These are phyloP conservation scores for Antigone vipio DNA, from an alignment of 2,113 vertebrate species.

Conservation along the genomic window DNA sequence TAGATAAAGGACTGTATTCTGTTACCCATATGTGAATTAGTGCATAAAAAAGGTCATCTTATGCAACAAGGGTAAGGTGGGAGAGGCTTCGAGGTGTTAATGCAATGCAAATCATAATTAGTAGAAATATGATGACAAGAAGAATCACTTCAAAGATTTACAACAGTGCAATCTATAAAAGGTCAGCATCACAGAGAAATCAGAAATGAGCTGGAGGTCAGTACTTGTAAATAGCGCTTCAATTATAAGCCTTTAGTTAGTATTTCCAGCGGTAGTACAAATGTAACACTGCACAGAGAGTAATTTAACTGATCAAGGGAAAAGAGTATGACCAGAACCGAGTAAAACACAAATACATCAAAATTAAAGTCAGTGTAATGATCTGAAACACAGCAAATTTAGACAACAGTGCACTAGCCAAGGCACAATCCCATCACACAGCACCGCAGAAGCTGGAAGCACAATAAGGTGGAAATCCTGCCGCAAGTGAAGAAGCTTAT, in stretches of 20 bases:
- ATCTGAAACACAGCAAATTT: slow-evolving; percentile 67
- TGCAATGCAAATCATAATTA: slow-evolving; percentile 59
- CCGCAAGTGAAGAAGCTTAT: not conserved
- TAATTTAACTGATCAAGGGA: slow-evolving; percentile 68
- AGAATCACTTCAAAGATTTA: slow-evolving; percentile 46
- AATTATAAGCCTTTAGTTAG: slow-evolving; percentile 45
- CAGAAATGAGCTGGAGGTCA: slow-evolving; percentile 37
- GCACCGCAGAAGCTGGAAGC: not conserved
- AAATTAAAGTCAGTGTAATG: slow-evolving; percentile 75
- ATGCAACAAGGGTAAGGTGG: slow-evolving; percentile 17
- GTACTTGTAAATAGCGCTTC: slow-evolving; percentile 53
- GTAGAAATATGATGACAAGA: slow-evolving; percentile 53
- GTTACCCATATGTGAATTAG: not conserved
- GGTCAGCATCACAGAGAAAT: slow-evolving; percentile 47
- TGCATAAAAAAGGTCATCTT: slow-evolving; percentile 35
- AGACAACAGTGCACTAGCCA: slow-evolving; percentile 46
- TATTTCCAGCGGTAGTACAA: slow-evolving; percentile 50
- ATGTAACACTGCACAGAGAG: slow-evolving; percentile 47
- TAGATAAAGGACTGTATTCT: not conserved
- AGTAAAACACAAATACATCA: slow-evolving; percentile 75
- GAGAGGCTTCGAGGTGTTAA: slow-evolving; percentile 37
- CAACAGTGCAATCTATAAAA: slow-evolving; percentile 49
- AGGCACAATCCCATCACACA: slow-evolving; percentile 10
- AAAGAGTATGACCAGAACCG: slow-evolving; percentile 55
- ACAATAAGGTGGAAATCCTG: slow-evolving; percentile 19